Base-by-base conservation (phyloP, 2,888 invertebrate species). In the Tridacna crocea region DNA sequence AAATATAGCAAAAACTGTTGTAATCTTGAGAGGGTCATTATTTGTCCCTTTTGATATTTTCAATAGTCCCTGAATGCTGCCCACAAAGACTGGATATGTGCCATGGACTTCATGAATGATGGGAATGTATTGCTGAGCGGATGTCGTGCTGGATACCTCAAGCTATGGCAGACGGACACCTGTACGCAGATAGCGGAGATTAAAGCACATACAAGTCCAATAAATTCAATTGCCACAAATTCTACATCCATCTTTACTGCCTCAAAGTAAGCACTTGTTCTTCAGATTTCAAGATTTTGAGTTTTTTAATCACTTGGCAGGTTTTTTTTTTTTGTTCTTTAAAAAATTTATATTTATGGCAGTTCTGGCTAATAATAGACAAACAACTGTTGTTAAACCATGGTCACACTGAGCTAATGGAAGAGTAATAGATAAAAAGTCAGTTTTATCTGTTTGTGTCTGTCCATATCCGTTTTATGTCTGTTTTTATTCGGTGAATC, bases 21-120 rank as follows among this genome's bases (percentile, higher is more conserved):
- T 36, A 4, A 4, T 36, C 36, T 36, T 36, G 36, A 4, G 8
- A 36, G 8, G 36, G 36, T 36, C 36, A 36, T 36, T 36, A 36
- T 36, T 36, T 36, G 36, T 2, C 8, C 36, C 36, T 36, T 36
- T 36, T 36, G 36, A 36, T 36, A 2, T 36, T 36, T 36, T 36
- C 36, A 36, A 36, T 22, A 96, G 95, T 96, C 96, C 36, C 95
- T 97, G 84, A 97, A 97, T 95, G 96, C 97, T 94, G 97, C 97
- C 72, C 98, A 98, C 95, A 97, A 97, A 93, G 97, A 97, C 92
- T 97, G 97, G 97, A 96, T 98, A 89, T 96, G 97, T 88, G 97
- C 97, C 78, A 95, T 97, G 94, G 96, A 96, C 93, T 95, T 95
- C 91, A 95, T 94, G 95, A 95, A 95, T 27, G 95, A 92, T 82